Percentiles rank a stretch among this genome's conserved stretches.
These are phyloP conservation scores for Triplophysa rosa DNA, from an alignment of 2,113 vertebrate species.

Conservation along the genomic window DNA sequence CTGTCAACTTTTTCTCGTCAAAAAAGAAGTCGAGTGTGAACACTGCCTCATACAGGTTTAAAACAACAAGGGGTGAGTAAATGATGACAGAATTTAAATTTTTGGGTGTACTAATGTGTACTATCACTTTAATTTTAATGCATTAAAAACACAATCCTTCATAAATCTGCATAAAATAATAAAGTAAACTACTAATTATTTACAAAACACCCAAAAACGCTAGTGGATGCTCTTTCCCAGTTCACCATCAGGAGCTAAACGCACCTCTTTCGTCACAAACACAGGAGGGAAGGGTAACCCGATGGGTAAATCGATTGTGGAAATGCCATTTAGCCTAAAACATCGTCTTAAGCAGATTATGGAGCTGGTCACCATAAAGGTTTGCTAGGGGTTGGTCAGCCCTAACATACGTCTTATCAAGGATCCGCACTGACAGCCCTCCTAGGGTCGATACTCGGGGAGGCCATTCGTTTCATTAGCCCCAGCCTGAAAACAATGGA, in stretches of 20 bases:
- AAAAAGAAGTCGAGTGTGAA: too few species aligned
- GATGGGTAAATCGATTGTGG: constrained; percentile 73
- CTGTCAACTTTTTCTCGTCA: too few species aligned
- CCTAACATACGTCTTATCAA: constrained; percentile 62
- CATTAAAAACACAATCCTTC: too few species aligned
- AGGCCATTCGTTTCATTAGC: constrained; percentile 65
- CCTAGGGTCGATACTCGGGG: constrained; percentile 59
- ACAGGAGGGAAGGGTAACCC: constrained; percentile 10
- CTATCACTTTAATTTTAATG: too few species aligned
- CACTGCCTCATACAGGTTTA: too few species aligned
- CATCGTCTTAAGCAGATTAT: constrained; percentile 70
- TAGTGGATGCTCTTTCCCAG: neutral
- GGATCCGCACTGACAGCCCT: constrained; percentile 60
- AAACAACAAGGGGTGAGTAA: too few species aligned
- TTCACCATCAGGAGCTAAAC: neutral
- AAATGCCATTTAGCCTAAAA: constrained; percentile 70
- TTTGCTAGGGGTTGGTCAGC: constrained; percentile 32
- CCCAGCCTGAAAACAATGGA: constrained; percentile 37
- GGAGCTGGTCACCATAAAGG: constrained; percentile 57
- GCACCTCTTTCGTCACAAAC: constrained; percentile 44
- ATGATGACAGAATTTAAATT: too few species aligned
- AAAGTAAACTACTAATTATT: too few species aligned
- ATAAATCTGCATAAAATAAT: too few species aligned
- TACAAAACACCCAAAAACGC: neutral
- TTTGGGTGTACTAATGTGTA: too few species aligned